Conservation (phyloP, 2,888 invertebrate species). For the Mamestra brassicae region DNA sequence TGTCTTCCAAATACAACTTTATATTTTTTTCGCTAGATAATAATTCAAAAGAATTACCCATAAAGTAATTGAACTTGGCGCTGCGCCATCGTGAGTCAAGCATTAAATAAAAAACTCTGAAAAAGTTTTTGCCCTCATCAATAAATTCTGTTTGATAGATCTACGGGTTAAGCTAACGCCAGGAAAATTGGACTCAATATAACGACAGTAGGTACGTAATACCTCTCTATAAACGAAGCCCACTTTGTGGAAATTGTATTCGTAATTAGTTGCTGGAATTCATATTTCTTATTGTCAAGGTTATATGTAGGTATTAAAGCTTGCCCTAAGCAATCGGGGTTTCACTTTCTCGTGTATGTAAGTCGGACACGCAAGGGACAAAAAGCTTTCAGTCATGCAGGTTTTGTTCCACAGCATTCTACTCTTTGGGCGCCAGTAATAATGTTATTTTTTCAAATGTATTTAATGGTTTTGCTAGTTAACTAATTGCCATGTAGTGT, state of each 20-base stretch:
- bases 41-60: not conserved
- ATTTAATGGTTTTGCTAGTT: slow-evolving; percentile 18
- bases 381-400: slow-evolving; percentile 45
- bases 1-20: not conserved
- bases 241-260: slow-evolving; percentile 47
- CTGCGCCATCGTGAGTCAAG: not conserved
- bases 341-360: slow-evolving; percentile 27
- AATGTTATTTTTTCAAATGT: slow-evolving; percentile 14
- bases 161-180: not conserved
- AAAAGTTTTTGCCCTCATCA: not conserved
- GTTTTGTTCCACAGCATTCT: slow-evolving; percentile 27
- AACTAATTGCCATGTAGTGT: slow-evolving; percentile 19
- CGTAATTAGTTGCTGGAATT: slow-evolving; percentile 53
- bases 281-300: slow-evolving; percentile 56
- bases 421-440: slow-evolving; percentile 1
- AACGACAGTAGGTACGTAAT: not conserved
- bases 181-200: slow-evolving; percentile 6
- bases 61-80: slow-evolving; percentile 11
- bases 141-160: slow-evolving; percentile 21
- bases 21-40: not conserved
- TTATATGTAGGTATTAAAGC: slow-evolving; percentile 26
- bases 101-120: slow-evolving; percentile 10
- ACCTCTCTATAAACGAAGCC: slow-evolving; percentile 26
- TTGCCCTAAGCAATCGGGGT: slow-evolving; percentile 15
- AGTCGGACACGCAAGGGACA: slow-evolving; percentile 48